A percentile compares a stretch with the other conserved stretches of the same genome.
Conservation (phyloP, 2,113 vertebrate genomes). For the Ptilonorhynchus violaceus region DNA sequence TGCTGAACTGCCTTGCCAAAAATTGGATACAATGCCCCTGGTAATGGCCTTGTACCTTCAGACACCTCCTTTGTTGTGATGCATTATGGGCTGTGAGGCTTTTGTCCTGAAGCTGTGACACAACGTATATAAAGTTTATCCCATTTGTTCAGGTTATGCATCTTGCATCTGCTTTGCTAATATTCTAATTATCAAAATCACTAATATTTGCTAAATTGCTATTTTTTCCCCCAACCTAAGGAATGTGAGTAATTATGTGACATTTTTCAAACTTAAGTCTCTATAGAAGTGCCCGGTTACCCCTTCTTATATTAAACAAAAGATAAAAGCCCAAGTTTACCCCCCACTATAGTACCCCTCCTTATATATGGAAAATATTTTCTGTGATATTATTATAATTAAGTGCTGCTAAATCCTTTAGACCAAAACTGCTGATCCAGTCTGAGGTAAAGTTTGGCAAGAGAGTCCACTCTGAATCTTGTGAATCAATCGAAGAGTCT, state of each 20-base stretch:
- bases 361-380: not conserved
- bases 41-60: not conserved
- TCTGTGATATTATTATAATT: not conserved
- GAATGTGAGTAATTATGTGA: not conserved
- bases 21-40: not conserved
- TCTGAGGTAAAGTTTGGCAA: not conserved
- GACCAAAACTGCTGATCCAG: not conserved
- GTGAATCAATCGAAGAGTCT: not conserved
- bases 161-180: not conserved
- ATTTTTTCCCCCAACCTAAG: not conserved
- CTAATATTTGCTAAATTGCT: too few species aligned
- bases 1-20: not conserved
- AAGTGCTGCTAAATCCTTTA: not conserved
- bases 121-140: not conserved
- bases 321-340: not conserved
- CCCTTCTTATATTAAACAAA: not conserved
- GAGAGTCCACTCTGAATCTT: not conserved
- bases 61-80: not conserved
- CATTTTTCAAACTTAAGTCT: not conserved
- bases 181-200: not conserved
- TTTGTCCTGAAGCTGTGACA: not conserved
- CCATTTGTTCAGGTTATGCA: not conserved
- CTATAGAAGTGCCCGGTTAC: not conserved
- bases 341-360: not conserved
- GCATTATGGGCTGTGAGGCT: rapidly evolving